Evolutionary conservation across 2,113 vertebrate genomes (phyloP), one percentile per base, ranked within the genome.

Genomic region (Motacilla tschutschensis): DNA sequence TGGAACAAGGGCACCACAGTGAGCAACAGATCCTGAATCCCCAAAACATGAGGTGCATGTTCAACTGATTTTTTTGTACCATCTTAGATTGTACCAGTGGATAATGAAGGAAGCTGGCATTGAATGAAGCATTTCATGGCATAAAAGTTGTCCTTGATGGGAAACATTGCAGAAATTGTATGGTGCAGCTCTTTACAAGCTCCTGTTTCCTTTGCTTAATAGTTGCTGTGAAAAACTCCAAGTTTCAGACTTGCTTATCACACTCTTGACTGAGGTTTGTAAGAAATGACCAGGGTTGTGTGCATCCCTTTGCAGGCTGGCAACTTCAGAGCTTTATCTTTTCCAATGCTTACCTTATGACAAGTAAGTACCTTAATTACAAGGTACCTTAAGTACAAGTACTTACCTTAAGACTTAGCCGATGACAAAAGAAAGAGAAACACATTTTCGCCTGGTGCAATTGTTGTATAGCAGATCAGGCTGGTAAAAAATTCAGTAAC

Each of bases 1-100:
- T 57, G 54, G 12, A 63, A 24, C 20, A 43, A 25, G 12, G 6
- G 38, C 33, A 47, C 53, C 38, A 26, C 9, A 14, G 31, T 11
- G 41, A 38, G 12, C 17, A 33, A 53, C 14, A 31, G 24, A 53
- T 48, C 15, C 35, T 38, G 12, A 67, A 72, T 17, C 14, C 36
- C 44, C 17, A 31, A 44, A 47, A 25, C 3, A 3, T 17, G 3
- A 31, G 12, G 8, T 25, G 3, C 1, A 2, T 7, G 18, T 51
- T 75, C 46, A 9, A 4, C 20, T 87, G 38, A 25, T 29, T 35
- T 31, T 36, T 29, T 14, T 15, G 7, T 33, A 4, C 11, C 13
- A 1, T 54, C n/a, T 67, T 19, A 29, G 12, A 24, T 22, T 12
- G n/a, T 17, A 28, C n/a, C 25, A 1, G 24, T 20, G 29, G 62